phyloP scores from a whole-genome alignment of 2,113 vertebrate species.

The Macaca fascicularis region T2T-MFA8v1.1 NC_088380.1:155997001-155997500 shows the following conservation, averaged over 20 bases:
- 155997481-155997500: conserved; percentile 46
- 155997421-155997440: background rate
- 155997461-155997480: background rate
- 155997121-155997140: background rate
- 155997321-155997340: background rate
- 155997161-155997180: background rate
- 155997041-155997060: background rate
- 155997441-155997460: background rate
- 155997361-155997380: background rate
- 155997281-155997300: background rate
- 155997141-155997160: background rate
- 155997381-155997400: background rate
- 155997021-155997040: background rate
- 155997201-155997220: background rate
- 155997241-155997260: background rate
- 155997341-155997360: background rate
- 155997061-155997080: background rate
- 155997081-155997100: background rate
- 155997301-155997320: background rate
- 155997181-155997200: background rate
- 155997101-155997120: background rate
- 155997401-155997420: background rate
- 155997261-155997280: background rate
- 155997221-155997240: background rate
- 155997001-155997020: background rate